A percentile compares a stretch with the other conserved stretches of the same genome.
Conservation (phyloP, 2,888 invertebrate species). For the Mimumesa dahlbomi region DNA sequence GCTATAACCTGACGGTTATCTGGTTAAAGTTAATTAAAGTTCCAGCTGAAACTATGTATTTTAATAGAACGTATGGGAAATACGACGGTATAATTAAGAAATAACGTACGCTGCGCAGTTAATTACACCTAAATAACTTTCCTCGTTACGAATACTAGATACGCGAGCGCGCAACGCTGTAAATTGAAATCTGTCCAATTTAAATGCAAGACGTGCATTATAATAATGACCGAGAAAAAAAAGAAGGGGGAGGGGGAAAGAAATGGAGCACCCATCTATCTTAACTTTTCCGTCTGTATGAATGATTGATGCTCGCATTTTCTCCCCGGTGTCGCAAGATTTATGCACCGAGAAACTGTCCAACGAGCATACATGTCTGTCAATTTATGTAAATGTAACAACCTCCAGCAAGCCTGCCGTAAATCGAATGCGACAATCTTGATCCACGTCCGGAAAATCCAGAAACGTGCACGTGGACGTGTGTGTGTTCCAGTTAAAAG, state of each 20-base stretch:
- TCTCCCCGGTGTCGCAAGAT: conserved; percentile 27
- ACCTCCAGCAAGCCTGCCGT: conserved; percentile 21
- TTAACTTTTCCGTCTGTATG: conserved; percentile 42
- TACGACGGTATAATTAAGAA: neutral
- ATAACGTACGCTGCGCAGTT: neutral
- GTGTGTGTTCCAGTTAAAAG: neutral
- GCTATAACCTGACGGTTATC: too few species aligned
- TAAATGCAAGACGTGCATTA: neutral
- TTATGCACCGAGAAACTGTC: conserved; percentile 37
- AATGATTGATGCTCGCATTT: conserved; percentile 44
- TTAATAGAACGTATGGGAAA: too few species aligned
- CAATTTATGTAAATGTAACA: conserved; percentile 48
- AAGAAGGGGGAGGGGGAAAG: too few species aligned
- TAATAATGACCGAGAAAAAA: conserved; percentile 6
- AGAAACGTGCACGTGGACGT: neutral
- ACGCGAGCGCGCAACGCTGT: neutral
- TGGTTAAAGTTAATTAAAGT: too few species aligned
- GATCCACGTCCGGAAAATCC: conserved; percentile 20
- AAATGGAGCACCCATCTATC: too few species aligned
- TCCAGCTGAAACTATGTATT: too few species aligned
- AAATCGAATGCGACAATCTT: conserved; percentile 40
- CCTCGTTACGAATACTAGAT: neutral
- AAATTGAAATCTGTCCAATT: neutral
- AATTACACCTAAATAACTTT: neutral
- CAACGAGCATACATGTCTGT: conserved; percentile 34